Base-by-base conservation (phyloP, 2,797 vertebrate species). In the Bufotes viridis region DNA sequence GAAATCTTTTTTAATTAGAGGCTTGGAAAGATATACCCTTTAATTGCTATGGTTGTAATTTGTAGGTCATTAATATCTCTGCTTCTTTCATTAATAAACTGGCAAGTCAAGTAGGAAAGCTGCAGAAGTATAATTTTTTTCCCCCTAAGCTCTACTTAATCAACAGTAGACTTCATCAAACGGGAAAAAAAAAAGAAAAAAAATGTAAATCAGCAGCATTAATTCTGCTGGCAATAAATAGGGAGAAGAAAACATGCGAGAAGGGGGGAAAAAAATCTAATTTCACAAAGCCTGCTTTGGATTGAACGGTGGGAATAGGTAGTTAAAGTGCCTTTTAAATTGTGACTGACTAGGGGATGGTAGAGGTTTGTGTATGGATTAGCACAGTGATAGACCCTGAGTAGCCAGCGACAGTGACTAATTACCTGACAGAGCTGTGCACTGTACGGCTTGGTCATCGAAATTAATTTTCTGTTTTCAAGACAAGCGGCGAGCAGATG, bases 371-470 rank as follows among this genome's bases (percentile, higher is more conserved):
- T 94, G 95, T 97, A 97, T 97, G 96, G 97, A 98, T 98, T 97
- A 97, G 94, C 94, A 92, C 93, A 80, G 94, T 95, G 96, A 98
- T 96, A 94, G 95, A 94, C 94, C 93, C 93, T 96, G 95, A 96
- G 95, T 94, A 94, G 94, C 93, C 92, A 90, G 94, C 94, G 95
- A 95, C 92, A 93, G 96, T 97, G 97, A 99, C 96, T 97, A 97
- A 98, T 98, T 97, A 96, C 97, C 95, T 97, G 96, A 96, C 97
- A 97, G 93, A 94, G 94, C 94, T 93, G 94, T 94, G 95, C 95
- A 97, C 95, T 94, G 90, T 94, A 96, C 93, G 92, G 93, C 96
- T 97, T 96, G 96, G 96, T 97, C 97, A 96, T 94, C 96, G 95
- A 96, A 95, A 97, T 97, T 96, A 97, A 96, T 96, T 94, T 89